Base-by-base conservation (phyloP, 1,140 invertebrate species). In the Belonocnema kinseyi region DNA sequence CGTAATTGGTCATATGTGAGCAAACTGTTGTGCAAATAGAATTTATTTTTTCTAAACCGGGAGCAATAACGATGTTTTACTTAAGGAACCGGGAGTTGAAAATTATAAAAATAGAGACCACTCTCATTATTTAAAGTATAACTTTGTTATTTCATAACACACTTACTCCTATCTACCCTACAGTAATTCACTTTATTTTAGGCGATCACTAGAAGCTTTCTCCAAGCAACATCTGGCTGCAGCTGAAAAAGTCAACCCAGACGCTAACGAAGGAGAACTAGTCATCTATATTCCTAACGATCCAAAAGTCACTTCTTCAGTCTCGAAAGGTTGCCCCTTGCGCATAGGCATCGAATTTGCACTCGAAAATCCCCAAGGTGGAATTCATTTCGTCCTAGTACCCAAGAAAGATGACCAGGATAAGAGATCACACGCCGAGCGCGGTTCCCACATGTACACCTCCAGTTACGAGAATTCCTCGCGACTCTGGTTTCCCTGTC, bases 401-500 rank as follows among this genome's bases (percentile, higher is more conserved):
- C 98, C 98, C 94, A 97, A 85, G 96, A 95, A 51, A 93, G 93
- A 79, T 91, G 95, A 81, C 93, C 72, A 96, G 96, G 90, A 95
- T 95, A 91, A 85, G 17, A 74, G 56, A 53, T 40, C 26, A 26
- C 61, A 66, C 61, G 74, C 87, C 97, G 94, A 94, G 94, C 93
- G 95, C 94, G 66, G 96, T 97, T n/a, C 61, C 26, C 98, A 99
- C 88, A 95, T 99, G 94, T 99, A 97, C 86, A 98, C 97, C 5
- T 98, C 97, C 87, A 96, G 96, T 13, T 96, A 97, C 90, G 96
- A 97, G 90, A 98, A 98, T 89, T 97, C 97, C 21, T 96, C 97
- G 3, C 93, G 98, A 33, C 92, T 99, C 19, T 99, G 98, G 98
- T 99, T 99, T 91, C 98, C 98, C 0, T 99, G 98, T 89, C 95